Percentiles rank a stretch among this genome's conserved stretches.
phyloP scores from a whole-genome alignment of 92 coral and sea anemone genomes.

The Umimayanthus kanabou region DNA sequence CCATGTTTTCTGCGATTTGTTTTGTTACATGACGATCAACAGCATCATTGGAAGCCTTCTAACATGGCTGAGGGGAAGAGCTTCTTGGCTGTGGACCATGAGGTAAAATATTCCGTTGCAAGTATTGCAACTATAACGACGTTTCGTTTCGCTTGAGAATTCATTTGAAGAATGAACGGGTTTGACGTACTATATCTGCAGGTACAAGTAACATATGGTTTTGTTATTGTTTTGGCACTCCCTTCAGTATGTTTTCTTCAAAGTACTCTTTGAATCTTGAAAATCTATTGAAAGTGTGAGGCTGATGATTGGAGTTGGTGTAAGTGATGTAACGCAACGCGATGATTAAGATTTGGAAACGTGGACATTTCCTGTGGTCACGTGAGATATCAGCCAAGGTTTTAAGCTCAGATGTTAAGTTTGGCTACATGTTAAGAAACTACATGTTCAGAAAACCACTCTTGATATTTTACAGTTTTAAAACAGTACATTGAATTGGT shows the following conservation, averaged over 20 bases:
- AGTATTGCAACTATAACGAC: too few species aligned
- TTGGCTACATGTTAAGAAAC: too few species aligned
- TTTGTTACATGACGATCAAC: conserved; percentile 71
- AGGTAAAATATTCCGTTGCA: conserved; percentile 57
- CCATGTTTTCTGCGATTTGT: conserved; percentile 16
- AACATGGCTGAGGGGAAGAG: conserved; percentile 89
- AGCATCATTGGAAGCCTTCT: conserved; percentile 52
- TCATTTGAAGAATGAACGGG: too few species aligned
- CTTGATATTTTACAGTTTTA: too few species aligned
- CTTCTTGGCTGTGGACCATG: conserved; percentile 65
- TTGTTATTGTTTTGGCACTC: background rate
- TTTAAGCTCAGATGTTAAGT: background rate
- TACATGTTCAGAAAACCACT: background rate
- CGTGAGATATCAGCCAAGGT: background rate
- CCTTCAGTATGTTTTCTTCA: conserved; percentile 14
- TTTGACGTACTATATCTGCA: too few species aligned
- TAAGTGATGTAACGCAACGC: background rate
- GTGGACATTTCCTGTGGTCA: background rate
- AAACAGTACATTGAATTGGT: too few species aligned
- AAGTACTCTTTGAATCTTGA: background rate
- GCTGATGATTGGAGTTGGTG: background rate
- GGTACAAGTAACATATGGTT: too few species aligned
- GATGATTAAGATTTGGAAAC: too few species aligned
- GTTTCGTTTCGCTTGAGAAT: too few species aligned
- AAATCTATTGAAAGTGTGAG: background rate